Conservation (phyloP, 2,113 vertebrate genomes). For the Trinectes maculatus region DNA sequence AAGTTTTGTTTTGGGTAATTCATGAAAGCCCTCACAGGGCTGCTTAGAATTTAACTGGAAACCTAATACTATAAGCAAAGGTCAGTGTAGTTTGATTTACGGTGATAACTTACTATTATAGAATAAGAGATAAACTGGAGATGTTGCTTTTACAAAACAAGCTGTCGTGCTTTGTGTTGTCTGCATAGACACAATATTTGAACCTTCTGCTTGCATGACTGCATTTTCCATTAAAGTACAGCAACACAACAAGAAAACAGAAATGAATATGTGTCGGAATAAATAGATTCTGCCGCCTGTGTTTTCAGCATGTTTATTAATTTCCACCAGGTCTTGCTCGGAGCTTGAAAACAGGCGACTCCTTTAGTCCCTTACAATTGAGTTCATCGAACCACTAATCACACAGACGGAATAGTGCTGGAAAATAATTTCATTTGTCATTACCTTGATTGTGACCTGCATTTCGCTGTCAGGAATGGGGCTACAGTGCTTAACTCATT, state of each 20-base stretch:
- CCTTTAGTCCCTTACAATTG: slow-evolving; percentile 48
- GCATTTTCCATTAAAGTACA: slow-evolving; percentile 72
- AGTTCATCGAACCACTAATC: slow-evolving; percentile 48
- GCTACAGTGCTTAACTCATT: slow-evolving; percentile 44
- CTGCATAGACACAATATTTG: slow-evolving; percentile 35
- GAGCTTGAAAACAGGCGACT: slow-evolving; percentile 50
- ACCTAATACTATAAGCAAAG: slow-evolving; percentile 18
- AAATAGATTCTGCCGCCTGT: slow-evolving; percentile 69
- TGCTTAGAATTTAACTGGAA: neutral
- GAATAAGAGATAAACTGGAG: slow-evolving; percentile 27
- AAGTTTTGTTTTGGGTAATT: neutral
- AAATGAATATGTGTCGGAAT: slow-evolving; percentile 66
- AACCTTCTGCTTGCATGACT: slow-evolving; percentile 65
- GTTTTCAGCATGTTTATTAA: slow-evolving; percentile 69
- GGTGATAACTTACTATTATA: neutral
- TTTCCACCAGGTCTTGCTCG: slow-evolving; percentile 45
- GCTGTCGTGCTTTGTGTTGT: slow-evolving; percentile 29
- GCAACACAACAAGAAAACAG: slow-evolving; percentile 53
- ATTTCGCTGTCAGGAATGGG: slow-evolving; percentile 36
- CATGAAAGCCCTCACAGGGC: neutral
- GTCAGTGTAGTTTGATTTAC: slow-evolving; percentile 15
- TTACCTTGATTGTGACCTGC: slow-evolving; percentile 62
- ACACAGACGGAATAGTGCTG: slow-evolving; percentile 36
- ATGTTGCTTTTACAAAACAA: slow-evolving; percentile 36
- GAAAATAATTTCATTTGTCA: slow-evolving; percentile 63